Evolutionary conservation across 2,888 invertebrate genomes (phyloP), one percentile per base, ranked within the genome.

Genomic region (Oligia strigilis): DNA sequence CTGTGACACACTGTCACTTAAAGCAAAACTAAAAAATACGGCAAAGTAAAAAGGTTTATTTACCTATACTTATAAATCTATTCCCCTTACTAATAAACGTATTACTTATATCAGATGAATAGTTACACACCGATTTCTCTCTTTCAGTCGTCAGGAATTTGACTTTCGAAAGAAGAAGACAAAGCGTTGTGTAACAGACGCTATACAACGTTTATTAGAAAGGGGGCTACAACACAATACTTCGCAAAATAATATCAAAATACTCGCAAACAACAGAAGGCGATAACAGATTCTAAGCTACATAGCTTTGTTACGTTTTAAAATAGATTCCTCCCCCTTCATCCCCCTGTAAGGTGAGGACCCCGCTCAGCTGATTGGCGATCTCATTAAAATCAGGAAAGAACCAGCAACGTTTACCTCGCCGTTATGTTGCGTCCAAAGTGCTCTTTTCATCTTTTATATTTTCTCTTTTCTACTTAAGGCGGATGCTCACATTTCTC

Each of bases 371-470:
- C 92, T 94, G 94, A 95, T 95, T 95, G 95, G 95, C 93, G 94
- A 94, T 94, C 95, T 95, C 95, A 95, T 95, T 95, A 96, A 95
- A 96, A 93, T 92, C 95, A 94, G 95, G 95, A 96, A 95, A 93
- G 89, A 90, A 82, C 89, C 89, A 90, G 87, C 90, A 91, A 88
- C 93, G 93, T 93, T 94, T 93, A 93, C 92, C 93, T 91, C 89
- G 84, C 85, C 89, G 91, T 90, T 89, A 91, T 87, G 91, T 91
- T 82, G 78, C 80, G 75, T 90, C 87, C 87, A 90, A 91, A 91
- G 89, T 88, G 86, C 73, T 90, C 90, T 89, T 90, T 89, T 87
- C 82, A 89, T 86, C 86, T 85, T 87, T 82, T 83, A 84, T 82
- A 83, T 82, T 84, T 87, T 82, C 80, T 84, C 71, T 84, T 89